These are phyloP conservation scores for Napeogenes inachia DNA, from an alignment of 2,888 invertebrate species.

Conservation along the genomic window DNA sequence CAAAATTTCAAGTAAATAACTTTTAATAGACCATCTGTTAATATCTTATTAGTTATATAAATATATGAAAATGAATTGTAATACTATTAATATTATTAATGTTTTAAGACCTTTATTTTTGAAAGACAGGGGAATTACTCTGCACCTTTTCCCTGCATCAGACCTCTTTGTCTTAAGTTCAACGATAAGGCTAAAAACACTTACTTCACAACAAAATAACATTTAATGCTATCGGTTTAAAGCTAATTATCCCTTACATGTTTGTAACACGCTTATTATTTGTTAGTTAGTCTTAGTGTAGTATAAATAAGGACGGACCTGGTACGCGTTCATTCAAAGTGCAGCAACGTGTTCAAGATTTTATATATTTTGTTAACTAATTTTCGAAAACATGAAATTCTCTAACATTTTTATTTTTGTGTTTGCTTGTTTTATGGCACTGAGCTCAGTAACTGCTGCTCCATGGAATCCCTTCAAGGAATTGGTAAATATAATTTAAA, in stretches of 20 bases:
- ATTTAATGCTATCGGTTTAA: background rate
- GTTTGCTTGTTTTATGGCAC: slow-evolving; percentile 42
- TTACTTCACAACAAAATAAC: background rate
- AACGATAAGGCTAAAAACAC: background rate
- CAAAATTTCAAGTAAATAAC: too few species aligned
- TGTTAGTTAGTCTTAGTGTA: too few species aligned
- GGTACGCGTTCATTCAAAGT: background rate
- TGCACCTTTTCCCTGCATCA: slow-evolving; percentile 8
- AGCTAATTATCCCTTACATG: too few species aligned
- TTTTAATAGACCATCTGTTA: too few species aligned
- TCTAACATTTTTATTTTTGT: slow-evolving; percentile 43
- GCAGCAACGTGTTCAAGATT: background rate
- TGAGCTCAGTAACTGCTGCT: slow-evolving; percentile 38
- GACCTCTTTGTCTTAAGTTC: slow-evolving; percentile 4
- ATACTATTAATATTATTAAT: too few species aligned
- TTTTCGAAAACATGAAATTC: slow-evolving; percentile 44
- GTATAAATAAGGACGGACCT: background rate
- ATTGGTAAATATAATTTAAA: slow-evolving; percentile 41
- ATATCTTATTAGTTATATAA: too few species aligned
- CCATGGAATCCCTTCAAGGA: slow-evolving; percentile 53
- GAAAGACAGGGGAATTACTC: slow-evolving; percentile 16
- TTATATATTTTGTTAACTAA: background rate
- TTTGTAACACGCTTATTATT: too few species aligned
- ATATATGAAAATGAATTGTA: too few species aligned
- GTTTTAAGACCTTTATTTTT: background rate